Evolutionary conservation across 1,140 invertebrate species (phyloP), one percentile per base, ranked within the genome.

Genomic region (Polypedilum pembai): DNA sequence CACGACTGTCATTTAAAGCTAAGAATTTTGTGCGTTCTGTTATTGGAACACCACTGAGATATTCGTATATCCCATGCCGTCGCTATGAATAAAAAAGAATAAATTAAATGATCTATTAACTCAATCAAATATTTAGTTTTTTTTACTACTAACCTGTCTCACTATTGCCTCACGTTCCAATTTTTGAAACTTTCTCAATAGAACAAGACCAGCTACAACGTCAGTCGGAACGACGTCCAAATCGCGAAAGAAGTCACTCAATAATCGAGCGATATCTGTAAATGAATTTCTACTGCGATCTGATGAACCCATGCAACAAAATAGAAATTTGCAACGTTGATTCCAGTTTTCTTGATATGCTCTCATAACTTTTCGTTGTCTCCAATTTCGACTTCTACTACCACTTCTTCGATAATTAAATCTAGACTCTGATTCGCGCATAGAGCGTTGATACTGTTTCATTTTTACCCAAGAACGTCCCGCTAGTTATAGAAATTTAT

Each of bases 321-420:
- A 95, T 0, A 95, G 80, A 75, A 94, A 83, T 41, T 91, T 86
- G 81, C 93, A 94, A 75, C 94, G 85, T 80, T 93, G 89, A 79
- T 95, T 90, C 94, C 94, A 96, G 78, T 92, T 94, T 79, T 94
- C 91, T 83, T 95, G 92, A 83, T 95, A 95, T 8, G 92, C 92
- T 76, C 92, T 84, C 77, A 94, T 87, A 3, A 95, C 93, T 86
- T 95, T 95, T 78, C 93, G 89, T 82, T 94, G 93, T 78, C 93
- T 86, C 93, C 94, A 95, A 83, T 94, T 95, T 78, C 93, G 85
- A 76, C 91, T 88, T 77, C 87, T 85, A 80, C 90, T 93, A 66
- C 91, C 91, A 74, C 91, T 94, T 45, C 92, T 82, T 77, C 89
- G 90, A 78, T 93, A 91, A 78, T 91, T 88, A 78, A 90, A 90